These are phyloP conservation scores for Haemorhous mexicanus DNA, from an alignment of 2,113 vertebrate species.

Conservation along the genomic window DNA sequence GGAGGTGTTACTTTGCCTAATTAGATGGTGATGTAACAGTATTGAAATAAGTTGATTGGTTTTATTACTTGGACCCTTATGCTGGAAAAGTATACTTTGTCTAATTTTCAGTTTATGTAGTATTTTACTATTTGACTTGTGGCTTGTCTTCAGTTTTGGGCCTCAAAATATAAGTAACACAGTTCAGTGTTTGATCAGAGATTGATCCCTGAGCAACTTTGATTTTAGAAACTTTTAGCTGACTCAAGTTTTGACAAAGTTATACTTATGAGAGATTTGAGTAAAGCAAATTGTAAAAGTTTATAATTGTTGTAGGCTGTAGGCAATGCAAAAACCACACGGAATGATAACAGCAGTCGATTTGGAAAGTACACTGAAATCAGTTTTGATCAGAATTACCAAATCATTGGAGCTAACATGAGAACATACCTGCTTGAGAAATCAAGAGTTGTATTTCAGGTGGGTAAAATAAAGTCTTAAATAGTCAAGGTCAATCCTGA, in stretches of 20 bases:
- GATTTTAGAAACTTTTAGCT: background rate
- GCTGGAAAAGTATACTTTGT: background rate
- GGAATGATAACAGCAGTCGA: slow-evolving; percentile 97
- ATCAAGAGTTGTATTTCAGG: slow-evolving; percentile 96
- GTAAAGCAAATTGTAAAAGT: background rate
- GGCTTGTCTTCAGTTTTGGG: background rate
- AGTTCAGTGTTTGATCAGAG: background rate
- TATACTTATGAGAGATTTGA: background rate
- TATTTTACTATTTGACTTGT: background rate
- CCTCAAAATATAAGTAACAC: background rate
- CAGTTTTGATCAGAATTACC: slow-evolving; percentile 87
- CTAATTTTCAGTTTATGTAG: background rate
- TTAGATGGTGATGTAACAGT: background rate
- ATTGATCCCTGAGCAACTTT: background rate
- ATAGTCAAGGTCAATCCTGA: background rate
- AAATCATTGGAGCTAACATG: slow-evolving; percentile 96
- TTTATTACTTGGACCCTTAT: background rate
- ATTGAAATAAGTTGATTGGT: background rate
- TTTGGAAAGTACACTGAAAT: slow-evolving; percentile 99
- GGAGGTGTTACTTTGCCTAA: background rate
- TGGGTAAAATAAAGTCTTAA: slow-evolving; percentile 43
- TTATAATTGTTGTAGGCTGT: slow-evolving; percentile 77
- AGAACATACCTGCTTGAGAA: slow-evolving; percentile 97
- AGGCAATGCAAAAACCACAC: slow-evolving; percentile 96
- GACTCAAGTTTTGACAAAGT: background rate